Conservation (phyloP, 1,140 invertebrate species). For the Stenopsyche tienmushanensis region DNA sequence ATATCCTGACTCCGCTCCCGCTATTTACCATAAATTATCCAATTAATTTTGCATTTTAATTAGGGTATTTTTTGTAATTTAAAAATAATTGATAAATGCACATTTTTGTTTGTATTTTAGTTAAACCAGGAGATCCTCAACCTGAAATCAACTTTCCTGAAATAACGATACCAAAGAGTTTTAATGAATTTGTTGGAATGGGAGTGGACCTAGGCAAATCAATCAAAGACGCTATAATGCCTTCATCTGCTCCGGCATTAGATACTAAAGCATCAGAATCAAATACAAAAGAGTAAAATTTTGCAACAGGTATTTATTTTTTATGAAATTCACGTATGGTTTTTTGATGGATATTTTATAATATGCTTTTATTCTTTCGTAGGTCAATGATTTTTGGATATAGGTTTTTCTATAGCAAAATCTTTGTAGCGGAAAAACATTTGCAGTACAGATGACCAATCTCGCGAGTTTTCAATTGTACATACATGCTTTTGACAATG, state of each 20-base stretch:
- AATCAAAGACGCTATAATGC: conserved; percentile 52
- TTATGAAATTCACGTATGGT: not conserved
- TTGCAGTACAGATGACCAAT: too few species aligned
- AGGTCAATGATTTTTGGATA: too few species aligned
- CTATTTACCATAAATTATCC: too few species aligned
- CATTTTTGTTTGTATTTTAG: conserved; percentile 41
- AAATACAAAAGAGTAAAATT: conserved; percentile 14
- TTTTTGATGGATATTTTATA: too few species aligned
- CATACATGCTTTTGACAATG: too few species aligned
- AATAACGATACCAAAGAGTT: conserved; percentile 52
- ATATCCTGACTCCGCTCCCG: too few species aligned
- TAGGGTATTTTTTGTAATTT: conserved; percentile 5
- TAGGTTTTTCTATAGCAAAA: too few species aligned
- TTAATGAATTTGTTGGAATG: conserved; percentile 51
- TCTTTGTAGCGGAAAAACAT: too few species aligned
- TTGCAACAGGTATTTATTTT: not conserved
- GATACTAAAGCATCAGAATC: not conserved
- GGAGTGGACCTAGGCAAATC: conserved; percentile 48
- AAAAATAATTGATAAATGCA: not conserved
- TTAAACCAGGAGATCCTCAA: conserved; percentile 56
- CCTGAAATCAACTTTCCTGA: conserved; percentile 55
- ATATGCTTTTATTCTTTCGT: too few species aligned
- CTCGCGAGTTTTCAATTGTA: too few species aligned
- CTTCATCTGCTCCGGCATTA: conserved; percentile 43
- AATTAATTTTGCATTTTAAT: too few species aligned